phyloP scores from a whole-genome alignment of 1,140 invertebrate species.

The Drosophila nannoptera region DNA sequence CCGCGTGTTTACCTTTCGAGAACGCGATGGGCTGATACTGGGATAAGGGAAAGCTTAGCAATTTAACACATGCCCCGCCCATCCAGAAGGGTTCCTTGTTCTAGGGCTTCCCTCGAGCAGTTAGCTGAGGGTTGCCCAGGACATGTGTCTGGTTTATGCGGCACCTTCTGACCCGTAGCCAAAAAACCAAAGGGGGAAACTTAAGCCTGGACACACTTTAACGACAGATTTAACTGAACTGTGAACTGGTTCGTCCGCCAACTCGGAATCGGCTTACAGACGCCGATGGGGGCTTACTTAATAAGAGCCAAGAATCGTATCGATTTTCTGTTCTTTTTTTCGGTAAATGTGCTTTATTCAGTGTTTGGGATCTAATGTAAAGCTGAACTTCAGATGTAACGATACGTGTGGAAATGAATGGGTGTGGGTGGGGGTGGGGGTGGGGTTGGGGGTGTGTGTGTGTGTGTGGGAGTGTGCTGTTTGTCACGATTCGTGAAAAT shows the following conservation, averaged over 20 bases:
- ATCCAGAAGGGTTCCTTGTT: constrained; percentile 17
- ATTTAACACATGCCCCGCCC: constrained; percentile 35
- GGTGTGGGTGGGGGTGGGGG: too few species aligned
- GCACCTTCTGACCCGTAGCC: constrained; percentile 56
- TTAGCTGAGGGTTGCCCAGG: constrained; percentile 35
- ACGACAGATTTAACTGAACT: constrained; percentile 74
- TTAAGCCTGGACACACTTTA: constrained; percentile 47
- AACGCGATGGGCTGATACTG: too few species aligned
- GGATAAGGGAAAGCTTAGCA: constrained; percentile 1
- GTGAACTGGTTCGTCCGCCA: constrained; percentile 25
- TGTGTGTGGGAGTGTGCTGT: neutral
- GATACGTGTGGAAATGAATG: neutral
- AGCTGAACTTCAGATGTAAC: constrained; percentile 40
- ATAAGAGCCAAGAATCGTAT: constrained; percentile 4
- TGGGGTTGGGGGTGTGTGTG: neutral
- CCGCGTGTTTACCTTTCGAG: too few species aligned
- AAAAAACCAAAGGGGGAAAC: constrained; percentile 44
- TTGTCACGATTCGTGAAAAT: constrained; percentile 3
- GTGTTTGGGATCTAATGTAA: constrained; percentile 12
- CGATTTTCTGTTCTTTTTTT: neutral
- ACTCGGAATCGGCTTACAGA: constrained; percentile 39
- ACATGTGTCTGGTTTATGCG: constrained; percentile 55
- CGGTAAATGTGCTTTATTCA: constrained; percentile 28
- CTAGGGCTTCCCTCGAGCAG: constrained; percentile 44
- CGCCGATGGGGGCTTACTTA: neutral